A percentile compares a stretch with the other conserved stretches of the same genome.
Evolutionary conservation across 1,140 invertebrate species (phyloP).

Genomic region (Dendrolimus kikuchii): DNA sequence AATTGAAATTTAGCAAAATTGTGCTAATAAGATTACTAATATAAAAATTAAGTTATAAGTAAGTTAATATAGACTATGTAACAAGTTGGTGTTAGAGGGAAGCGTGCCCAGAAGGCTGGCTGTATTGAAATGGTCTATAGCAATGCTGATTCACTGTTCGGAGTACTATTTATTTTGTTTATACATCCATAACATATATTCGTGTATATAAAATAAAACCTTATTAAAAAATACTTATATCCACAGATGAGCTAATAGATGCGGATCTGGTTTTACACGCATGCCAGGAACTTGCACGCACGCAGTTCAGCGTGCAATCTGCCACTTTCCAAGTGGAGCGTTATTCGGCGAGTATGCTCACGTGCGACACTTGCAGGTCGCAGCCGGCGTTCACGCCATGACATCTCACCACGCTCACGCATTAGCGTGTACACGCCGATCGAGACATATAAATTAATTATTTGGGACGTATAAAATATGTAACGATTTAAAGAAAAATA

Average conservation of each 20-base stretch:
- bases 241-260: slow-evolving; percentile 43
- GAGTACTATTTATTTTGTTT: too few species aligned
- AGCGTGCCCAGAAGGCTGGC: too few species aligned
- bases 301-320: slow-evolving; percentile 28
- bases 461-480: not conserved
- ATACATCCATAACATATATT: too few species aligned
- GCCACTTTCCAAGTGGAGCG: slow-evolving; percentile 47
- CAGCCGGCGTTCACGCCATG: slow-evolving; percentile 35
- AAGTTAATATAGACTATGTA: too few species aligned
- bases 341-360: slow-evolving; percentile 15
- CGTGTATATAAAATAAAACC: too few species aligned
- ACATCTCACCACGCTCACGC: slow-evolving; percentile 41
- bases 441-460: not conserved
- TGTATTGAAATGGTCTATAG: too few species aligned
- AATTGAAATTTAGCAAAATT: too few species aligned
- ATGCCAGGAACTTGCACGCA: slow-evolving; percentile 39
- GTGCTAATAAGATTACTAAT: too few species aligned
- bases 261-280: slow-evolving; percentile 32
- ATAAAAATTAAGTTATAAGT: too few species aligned
- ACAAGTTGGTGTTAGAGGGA: too few species aligned
- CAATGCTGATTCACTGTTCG: too few species aligned
- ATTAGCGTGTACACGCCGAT: slow-evolving; percentile 12
- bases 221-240: not conserved
- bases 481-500: too few species aligned
- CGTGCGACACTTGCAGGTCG: slow-evolving; percentile 20